Percentiles rank a stretch among this genome's conserved stretches.
These are phyloP conservation scores for Asarcornis scutulata DNA, from an alignment of 2,113 vertebrate genomes.

Conservation along the genomic window DNA sequence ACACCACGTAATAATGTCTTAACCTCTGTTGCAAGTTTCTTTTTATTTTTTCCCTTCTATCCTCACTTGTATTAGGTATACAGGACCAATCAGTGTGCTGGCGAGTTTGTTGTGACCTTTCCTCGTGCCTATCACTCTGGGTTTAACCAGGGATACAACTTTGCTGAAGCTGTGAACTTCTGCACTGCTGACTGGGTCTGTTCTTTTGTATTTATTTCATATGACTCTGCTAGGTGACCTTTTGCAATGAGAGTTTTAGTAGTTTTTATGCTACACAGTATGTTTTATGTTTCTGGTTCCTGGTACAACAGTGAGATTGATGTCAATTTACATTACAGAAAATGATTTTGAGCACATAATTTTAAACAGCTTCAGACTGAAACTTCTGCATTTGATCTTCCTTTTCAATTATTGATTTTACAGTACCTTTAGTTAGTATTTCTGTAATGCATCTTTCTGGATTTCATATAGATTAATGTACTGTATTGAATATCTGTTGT, in stretches of 20 bases:
- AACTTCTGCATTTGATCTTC: background rate
- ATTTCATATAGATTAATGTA: background rate
- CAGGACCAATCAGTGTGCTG: conserved; percentile 98
- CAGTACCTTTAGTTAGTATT: background rate
- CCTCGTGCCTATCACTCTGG: conserved; percentile 98
- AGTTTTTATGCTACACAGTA: background rate
- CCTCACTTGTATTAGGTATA: conserved; percentile 83
- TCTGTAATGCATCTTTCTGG: background rate
- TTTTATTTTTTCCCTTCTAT: background rate
- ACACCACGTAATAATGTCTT: background rate
- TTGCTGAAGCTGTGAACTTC: conserved; percentile 99
- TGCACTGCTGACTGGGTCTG: conserved; percentile 98
- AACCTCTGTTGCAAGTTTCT: background rate
- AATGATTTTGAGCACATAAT: background rate
- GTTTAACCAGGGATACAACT: conserved; percentile 99
- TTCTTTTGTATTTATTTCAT: conserved; percentile 60
- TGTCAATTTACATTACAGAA: background rate
- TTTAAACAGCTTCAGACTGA: background rate
- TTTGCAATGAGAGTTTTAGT: background rate
- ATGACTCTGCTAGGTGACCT: conserved; percentile 13
- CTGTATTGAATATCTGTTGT: background rate
- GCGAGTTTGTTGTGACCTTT: conserved; percentile 98
- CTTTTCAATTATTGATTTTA: background rate
- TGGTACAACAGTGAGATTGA: background rate
- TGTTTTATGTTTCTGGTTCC: background rate